These are phyloP conservation scores for Lapara coniferarum DNA, from an alignment of 2,888 invertebrate species.

Conservation along the genomic window DNA sequence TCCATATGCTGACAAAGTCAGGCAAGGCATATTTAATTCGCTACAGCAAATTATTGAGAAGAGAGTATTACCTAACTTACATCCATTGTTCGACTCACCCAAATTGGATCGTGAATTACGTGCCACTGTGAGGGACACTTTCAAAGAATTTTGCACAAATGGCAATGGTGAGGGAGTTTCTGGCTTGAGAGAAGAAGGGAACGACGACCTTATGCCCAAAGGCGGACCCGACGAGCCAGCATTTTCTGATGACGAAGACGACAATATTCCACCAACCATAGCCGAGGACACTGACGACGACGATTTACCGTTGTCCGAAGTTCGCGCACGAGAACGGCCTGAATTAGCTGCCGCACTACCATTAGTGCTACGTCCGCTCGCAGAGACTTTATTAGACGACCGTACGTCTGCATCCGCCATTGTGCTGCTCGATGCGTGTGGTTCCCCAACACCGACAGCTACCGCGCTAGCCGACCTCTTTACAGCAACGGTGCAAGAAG, in stretches of 20 bases:
- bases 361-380: slow-evolving; percentile 68
- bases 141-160: slow-evolving; percentile 93
- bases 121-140: slow-evolving; percentile 93
- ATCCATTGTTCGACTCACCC: slow-evolving; percentile 93
- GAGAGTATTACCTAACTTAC: slow-evolving; percentile 93
- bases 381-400: slow-evolving; percentile 77
- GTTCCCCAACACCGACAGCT: slow-evolving; percentile 69
- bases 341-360: slow-evolving; percentile 78
- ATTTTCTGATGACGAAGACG: slow-evolving; percentile 94
- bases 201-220: slow-evolving; percentile 64
- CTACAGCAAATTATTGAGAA: slow-evolving; percentile 94
- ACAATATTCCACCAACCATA: slow-evolving; percentile 71
- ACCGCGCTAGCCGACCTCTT: slow-evolving; percentile 74
- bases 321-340: slow-evolving; percentile 87
- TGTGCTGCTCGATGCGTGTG: slow-evolving; percentile 69
- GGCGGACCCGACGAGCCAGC: slow-evolving; percentile 87
- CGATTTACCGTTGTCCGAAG: slow-evolving; percentile 90
- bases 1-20: slow-evolving; percentile 89
- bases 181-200: slow-evolving; percentile 74
- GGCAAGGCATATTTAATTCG: slow-evolving; percentile 91
- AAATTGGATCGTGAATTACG: slow-evolving; percentile 93
- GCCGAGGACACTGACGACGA: slow-evolving; percentile 88
- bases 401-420: slow-evolving; percentile 66
- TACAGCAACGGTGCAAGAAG: slow-evolving; percentile 77
- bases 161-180: slow-evolving; percentile 80